A percentile compares a stretch with the other conserved stretches of the same genome.
Conservation (phyloP, 2,888 invertebrate species). For the Minunthozetes semirufus region DNA sequence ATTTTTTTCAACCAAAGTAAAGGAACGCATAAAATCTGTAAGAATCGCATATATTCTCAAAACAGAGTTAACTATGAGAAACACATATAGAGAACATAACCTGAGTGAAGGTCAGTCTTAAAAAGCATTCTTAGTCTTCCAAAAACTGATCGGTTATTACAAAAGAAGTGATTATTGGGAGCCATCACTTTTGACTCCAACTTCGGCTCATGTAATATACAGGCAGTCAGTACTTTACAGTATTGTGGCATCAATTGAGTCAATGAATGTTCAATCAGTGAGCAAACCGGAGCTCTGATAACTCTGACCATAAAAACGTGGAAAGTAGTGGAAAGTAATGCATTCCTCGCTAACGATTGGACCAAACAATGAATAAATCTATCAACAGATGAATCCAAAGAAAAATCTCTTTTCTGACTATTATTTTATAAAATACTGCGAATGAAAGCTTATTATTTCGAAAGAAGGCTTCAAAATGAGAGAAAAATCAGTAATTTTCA, state of each 20-base stretch:
- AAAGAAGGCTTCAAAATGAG: background rate
- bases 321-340: background rate
- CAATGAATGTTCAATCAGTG: constrained; percentile 21
- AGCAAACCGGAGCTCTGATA: constrained; percentile 26
- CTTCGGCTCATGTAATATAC: background rate
- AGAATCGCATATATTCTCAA: too few relatives aligned
- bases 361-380: constrained; percentile 30
- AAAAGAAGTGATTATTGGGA: constrained; percentile 26
- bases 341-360: constrained; percentile 15
- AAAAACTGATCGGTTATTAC: constrained; percentile 20
- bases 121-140: constrained; percentile 13
- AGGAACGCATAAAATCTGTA: too few relatives aligned
- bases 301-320: background rate
- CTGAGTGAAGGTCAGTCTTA: constrained; percentile 1
- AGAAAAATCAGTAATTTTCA: too few relatives aligned
- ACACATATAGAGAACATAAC: background rate
- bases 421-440: background rate
- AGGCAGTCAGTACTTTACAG: constrained; percentile 17
- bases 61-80: background rate
- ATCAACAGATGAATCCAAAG: constrained; percentile 21
- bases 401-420: background rate
- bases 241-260: constrained; percentile 21
- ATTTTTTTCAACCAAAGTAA: too few relatives aligned
- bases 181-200: constrained; percentile 1
- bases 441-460: background rate